A percentile compares a stretch with the other conserved stretches of the same genome.
These are phyloP conservation scores for Drosophila auraria DNA, from an alignment of 1,140 invertebrate genomes.

Conservation along the genomic window DNA sequence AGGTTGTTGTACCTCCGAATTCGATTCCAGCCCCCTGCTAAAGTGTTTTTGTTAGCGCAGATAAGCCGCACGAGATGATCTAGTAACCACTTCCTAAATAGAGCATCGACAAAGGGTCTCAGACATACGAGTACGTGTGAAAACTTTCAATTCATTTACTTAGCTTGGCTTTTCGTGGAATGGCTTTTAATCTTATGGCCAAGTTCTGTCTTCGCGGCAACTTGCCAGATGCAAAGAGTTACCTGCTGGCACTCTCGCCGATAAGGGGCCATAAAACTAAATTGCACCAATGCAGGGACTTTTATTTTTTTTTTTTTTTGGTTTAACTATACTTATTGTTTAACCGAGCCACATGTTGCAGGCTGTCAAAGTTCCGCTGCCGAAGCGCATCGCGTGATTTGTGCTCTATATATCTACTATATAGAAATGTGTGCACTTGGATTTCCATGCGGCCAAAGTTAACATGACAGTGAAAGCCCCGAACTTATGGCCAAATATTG, in stretches of 20 bases:
- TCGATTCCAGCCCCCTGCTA: constrained; percentile 35
- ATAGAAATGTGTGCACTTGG: constrained; percentile 21
- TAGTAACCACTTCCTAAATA: constrained; percentile 32
- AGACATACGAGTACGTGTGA: constrained; percentile 34
- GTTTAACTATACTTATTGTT: constrained; percentile 21
- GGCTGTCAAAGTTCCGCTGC: constrained; percentile 30
- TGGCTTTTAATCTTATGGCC: constrained; percentile 19
- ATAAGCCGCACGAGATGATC: constrained; percentile 48
- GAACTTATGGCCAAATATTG: constrained; percentile 55
- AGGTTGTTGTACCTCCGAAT: constrained; percentile 49
- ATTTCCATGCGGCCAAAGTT: constrained; percentile 41
- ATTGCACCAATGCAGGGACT: constrained; percentile 37
- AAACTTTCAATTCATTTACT: constrained; percentile 51
- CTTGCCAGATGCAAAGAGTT: constrained; percentile 21
- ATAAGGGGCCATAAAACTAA: constrained; percentile 46
- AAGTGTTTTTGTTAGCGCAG: constrained; percentile 45
- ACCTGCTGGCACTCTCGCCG: constrained; percentile 9
- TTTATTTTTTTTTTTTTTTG: background rate
- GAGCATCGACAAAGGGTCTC: constrained; percentile 29
- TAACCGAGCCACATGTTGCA: constrained; percentile 41
- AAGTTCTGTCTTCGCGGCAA: constrained; percentile 16
- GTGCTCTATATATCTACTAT: constrained; percentile 18
- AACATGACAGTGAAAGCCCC: constrained; percentile 56
- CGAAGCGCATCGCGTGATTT: constrained; percentile 56
- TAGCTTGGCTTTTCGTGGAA: constrained; percentile 13